phyloP scores from a whole-genome alignment of 1,140 invertebrate genomes.

The Drosophila insularis region DNA sequence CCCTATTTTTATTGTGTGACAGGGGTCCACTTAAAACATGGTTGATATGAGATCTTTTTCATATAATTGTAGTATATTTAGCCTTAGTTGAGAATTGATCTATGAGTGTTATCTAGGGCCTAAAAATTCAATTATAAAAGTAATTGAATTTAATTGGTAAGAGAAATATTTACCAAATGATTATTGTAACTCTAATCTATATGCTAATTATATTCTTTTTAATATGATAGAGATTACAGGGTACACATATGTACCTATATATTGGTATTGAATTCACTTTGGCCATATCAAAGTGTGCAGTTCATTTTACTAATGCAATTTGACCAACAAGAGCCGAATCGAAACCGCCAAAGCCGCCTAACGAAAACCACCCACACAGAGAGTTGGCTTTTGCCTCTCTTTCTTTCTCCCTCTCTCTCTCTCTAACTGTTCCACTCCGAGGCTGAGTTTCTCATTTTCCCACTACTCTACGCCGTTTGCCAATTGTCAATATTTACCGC shows the following conservation, averaged over 20 bases:
- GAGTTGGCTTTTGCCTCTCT: conserved; percentile 18
- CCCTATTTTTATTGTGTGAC: background rate
- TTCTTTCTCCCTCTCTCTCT: background rate
- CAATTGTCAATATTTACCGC: conserved; percentile 64
- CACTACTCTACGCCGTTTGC: background rate
- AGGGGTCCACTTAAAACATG: too few species aligned
- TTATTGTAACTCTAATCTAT: too few species aligned
- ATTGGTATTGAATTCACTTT: background rate
- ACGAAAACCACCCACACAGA: conserved; percentile 24
- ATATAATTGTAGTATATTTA: too few species aligned
- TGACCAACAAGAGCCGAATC: conserved; percentile 28
- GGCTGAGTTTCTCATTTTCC: background rate
- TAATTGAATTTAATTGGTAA: too few species aligned
- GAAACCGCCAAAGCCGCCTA: conserved; percentile 23
- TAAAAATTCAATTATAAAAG: too few species aligned
- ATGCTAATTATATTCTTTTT: too few species aligned
- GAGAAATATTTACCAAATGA: too few species aligned
- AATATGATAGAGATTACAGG: too few species aligned
- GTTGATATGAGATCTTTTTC: too few species aligned
- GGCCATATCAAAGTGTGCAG: conserved; percentile 15
- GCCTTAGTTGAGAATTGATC: too few species aligned
- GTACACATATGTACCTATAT: too few species aligned
- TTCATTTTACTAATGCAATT: conserved; percentile 61
- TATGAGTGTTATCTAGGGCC: too few species aligned
- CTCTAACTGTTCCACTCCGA: background rate